Evolutionary conservation across 2,797 vertebrate genomes (phyloP), one percentile per base, ranked within the genome.

Genomic region (Gila robusta): DNA sequence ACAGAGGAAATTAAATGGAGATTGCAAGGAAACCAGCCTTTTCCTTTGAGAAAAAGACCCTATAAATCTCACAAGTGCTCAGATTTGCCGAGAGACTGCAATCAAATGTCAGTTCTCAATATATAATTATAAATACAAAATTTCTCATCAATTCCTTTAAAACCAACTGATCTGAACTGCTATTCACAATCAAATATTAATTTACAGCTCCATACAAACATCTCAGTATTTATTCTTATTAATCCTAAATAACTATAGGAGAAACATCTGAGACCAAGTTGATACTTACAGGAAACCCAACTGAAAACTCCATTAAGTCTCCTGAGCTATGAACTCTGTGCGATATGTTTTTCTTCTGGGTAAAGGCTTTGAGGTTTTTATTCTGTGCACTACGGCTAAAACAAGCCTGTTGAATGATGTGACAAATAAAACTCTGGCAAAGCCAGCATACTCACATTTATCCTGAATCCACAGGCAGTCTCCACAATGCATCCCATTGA

Each of bases 401-500:
- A 86, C 79, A 86, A 82, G 62, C 49, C 79, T 32, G 62, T 19
- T 81, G 79, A 86, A 56, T 69, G 37, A 82, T 59, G 64, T 66
- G 72, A 54, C 73, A 84, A 39, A 77, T 77, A 83, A 83, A 83
- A 83, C 56, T 23, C 37, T 41, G 56, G 70, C 56, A 67, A 76
- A 49, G 41, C 78, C 69, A 64, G 10, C 69, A 12, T 35, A 56
- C 71, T 76, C 79, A 10, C 47, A 73, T 74, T 39, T 81, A 74
- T 74, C 69, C 79, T 32, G 47, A 67, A 74, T 81, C 70, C 56
- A 69, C 71, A 66, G 72, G 71, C 87, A 56, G 80, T 12, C 32
- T 44, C 5, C 72, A 88, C 83, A 85, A 82, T 82, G 64, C 83
- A 32, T 62, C 64, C 79, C 80, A 88, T 88, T 88, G 87, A 88